These are phyloP conservation scores for Camponotus fellah DNA, from an alignment of 2,888 invertebrate species.

Conservation along the genomic window DNA sequence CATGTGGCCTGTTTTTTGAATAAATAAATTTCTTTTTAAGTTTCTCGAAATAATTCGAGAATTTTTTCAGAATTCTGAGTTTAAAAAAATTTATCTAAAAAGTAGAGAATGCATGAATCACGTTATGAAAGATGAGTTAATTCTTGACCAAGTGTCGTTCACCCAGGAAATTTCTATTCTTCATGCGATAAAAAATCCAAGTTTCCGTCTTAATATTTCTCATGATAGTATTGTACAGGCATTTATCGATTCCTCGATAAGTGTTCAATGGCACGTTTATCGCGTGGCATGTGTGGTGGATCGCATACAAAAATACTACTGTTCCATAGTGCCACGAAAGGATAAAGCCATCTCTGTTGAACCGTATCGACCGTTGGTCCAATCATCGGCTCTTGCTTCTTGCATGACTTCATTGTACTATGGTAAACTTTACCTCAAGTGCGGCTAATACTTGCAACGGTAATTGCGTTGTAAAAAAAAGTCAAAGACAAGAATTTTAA, in stretches of 20 bases:
- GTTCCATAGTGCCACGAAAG: slow-evolving; percentile 76
- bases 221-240: slow-evolving; percentile 67
- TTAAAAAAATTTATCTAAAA: not conserved
- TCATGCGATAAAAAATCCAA: slow-evolving; percentile 35
- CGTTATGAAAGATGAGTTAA: not conserved
- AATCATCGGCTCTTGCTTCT: slow-evolving; percentile 25
- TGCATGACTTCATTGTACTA: slow-evolving; percentile 28
- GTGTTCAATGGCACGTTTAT: slow-evolving; percentile 76
- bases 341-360: slow-evolving; percentile 80
- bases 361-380: slow-evolving; percentile 50
- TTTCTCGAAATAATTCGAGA: not conserved
- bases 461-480: not conserved
- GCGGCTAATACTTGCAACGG: not conserved
- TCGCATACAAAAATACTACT: slow-evolving; percentile 83
- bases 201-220: slow-evolving; percentile 65
- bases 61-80: not conserved
- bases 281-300: slow-evolving; percentile 76
- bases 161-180: slow-evolving; percentile 22
- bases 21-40: not conserved
- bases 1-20: not conserved
- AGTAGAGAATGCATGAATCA: not conserved
- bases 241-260: slow-evolving; percentile 74
- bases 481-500: not conserved
- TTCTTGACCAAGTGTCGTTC: slow-evolving; percentile 30
- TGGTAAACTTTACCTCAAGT: slow-evolving; percentile 6